phyloP scores from a whole-genome alignment of 2,113 vertebrate species.

The Microcebus lehilahytsara region DNA sequence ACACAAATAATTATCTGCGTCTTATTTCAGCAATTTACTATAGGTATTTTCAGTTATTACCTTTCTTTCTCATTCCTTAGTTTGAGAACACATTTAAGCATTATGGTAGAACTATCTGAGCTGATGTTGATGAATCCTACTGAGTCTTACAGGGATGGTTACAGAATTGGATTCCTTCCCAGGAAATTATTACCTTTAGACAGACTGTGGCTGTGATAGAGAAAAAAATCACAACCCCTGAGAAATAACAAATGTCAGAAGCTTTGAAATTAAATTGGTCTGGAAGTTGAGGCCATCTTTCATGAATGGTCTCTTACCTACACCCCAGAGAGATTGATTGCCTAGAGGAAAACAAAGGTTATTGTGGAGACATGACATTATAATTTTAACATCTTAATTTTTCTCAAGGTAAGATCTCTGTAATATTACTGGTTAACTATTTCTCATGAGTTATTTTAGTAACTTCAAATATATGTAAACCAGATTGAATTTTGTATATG shows the following conservation, averaged over 20 bases:
- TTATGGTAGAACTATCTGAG: neutral
- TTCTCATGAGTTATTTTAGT: neutral
- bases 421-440: neutral
- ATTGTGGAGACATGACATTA: neutral
- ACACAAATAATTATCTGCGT: neutral
- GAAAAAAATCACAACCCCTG: conserved; percentile 5
- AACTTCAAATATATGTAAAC: neutral
- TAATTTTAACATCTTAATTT: neutral
- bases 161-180: conserved; percentile 61
- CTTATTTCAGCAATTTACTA: neutral
- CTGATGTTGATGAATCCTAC: neutral
- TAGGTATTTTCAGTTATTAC: neutral
- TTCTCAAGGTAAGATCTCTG: neutral
- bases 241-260: conserved; percentile 32
- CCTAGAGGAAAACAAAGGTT: neutral
- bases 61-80: neutral
- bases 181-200: conserved; percentile 58
- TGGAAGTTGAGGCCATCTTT: conserved; percentile 7
- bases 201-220: neutral
- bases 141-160: conserved; percentile 33
- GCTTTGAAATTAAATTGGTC: conserved; percentile 46
- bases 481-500: neutral
- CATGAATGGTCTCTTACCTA: neutral
- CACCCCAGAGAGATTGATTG: neutral
- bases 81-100: neutral